Conservation (phyloP, 2,797 vertebrate genomes). For the Crossoptilon crossoptilon region DNA sequence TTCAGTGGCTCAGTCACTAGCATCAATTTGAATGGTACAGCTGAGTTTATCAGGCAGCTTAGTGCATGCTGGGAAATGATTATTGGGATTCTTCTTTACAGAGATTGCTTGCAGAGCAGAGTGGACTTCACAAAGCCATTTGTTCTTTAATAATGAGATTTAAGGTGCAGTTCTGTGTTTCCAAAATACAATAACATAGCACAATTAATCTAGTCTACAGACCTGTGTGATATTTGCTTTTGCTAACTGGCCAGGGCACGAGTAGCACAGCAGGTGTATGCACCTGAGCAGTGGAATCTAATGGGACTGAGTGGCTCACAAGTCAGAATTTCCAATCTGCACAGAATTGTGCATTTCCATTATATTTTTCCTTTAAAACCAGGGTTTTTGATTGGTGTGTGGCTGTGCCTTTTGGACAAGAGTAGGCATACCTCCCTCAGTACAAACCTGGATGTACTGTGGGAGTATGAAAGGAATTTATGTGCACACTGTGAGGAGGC, state of each 20-base stretch:
- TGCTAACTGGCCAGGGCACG: background rate
- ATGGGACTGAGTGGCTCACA: background rate
- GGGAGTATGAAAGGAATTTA: background rate
- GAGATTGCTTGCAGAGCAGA: background rate
- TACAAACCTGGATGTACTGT: rapidly evolving
- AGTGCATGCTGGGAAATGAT: background rate
- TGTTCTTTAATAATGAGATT: background rate
- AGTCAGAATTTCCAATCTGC: background rate
- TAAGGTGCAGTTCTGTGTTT: background rate
- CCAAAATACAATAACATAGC: background rate
- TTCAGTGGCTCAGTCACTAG: background rate
- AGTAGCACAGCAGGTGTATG: no score
- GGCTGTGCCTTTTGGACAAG: background rate
- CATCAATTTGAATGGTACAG: background rate
- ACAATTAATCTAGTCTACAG: background rate
- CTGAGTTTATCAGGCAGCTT: background rate
- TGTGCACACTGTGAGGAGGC: background rate
- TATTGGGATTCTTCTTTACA: background rate
- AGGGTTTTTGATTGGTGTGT: background rate
- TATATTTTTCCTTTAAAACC: background rate
- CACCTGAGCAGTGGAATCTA: background rate
- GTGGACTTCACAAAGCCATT: background rate
- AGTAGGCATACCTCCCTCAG: background rate
- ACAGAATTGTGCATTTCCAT: background rate
- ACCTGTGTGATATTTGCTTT: background rate